Percentiles rank a stretch among this genome's conserved stretches.
Evolutionary conservation across 2,888 invertebrate species (phyloP).

Genomic region (Salpingus planirostris): DNA sequence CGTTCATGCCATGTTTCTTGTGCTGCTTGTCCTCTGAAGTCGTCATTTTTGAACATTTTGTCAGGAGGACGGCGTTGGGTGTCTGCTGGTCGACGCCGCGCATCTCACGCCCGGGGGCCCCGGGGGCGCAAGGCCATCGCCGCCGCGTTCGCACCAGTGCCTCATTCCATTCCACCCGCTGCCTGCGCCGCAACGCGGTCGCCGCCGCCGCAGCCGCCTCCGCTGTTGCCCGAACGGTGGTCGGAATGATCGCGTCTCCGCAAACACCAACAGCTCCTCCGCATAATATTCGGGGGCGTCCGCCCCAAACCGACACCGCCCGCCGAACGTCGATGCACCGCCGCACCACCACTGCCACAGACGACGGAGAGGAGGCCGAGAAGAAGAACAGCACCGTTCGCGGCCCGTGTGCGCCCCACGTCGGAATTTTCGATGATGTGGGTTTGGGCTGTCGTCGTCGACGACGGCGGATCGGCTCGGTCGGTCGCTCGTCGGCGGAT

Average conservation of each 20-base stretch:
- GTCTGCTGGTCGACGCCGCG: too few species aligned
- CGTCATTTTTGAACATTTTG: slow-evolving; percentile 62
- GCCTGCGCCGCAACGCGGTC: slow-evolving; percentile 33
- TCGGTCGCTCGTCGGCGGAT: too few species aligned
- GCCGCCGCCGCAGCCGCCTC: slow-evolving; percentile 29
- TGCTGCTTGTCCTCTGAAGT: slow-evolving; percentile 60
- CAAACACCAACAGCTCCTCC: too few species aligned
- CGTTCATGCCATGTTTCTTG: slow-evolving; percentile 64
- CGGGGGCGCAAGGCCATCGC: slow-evolving; percentile 46
- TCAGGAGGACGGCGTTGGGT: slow-evolving; percentile 58
- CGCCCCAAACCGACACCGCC: slow-evolving; percentile 23
- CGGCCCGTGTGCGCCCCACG: slow-evolving; percentile 24
- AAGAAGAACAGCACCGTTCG: slow-evolving; percentile 14
- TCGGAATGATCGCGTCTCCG: too few species aligned
- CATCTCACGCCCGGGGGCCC: too few species aligned
- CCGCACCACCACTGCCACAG: slow-evolving; percentile 17
- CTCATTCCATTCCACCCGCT: slow-evolving; percentile 39
- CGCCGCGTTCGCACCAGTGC: too few species aligned
- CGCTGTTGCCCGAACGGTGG: too few species aligned
- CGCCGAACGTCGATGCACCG: slow-evolving; percentile 19
- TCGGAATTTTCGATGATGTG: slow-evolving; percentile 39
- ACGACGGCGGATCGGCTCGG: too few species aligned
- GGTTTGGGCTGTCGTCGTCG: too few species aligned
- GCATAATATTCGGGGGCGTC: too few species aligned
- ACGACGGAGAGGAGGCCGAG: too few species aligned